Evolutionary conservation across 2,113 vertebrate species (phyloP).

Genomic region (Hystrix brachyura): DNA sequence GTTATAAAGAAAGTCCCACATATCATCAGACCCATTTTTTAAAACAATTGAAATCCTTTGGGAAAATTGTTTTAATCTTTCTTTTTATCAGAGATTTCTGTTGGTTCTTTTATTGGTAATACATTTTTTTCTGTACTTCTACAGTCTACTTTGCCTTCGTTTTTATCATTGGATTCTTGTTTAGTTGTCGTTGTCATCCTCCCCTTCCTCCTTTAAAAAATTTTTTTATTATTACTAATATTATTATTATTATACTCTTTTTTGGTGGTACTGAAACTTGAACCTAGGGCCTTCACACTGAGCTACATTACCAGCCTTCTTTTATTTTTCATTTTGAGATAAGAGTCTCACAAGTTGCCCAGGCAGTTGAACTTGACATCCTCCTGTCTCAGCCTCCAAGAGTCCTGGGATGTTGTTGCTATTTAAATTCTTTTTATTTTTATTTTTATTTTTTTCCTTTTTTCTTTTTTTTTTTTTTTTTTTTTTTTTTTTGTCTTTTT

Average conservation of each 20-base stretch:
- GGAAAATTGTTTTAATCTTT: constrained; percentile 85
- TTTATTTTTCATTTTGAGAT: background rate
- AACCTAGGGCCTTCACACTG: background rate
- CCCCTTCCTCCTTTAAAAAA: background rate
- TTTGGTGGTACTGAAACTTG: background rate
- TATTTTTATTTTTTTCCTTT: too few relatives aligned
- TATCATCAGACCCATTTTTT: background rate
- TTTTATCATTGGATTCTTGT: constrained; percentile 74
- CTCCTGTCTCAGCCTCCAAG: background rate
- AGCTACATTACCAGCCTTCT: background rate
- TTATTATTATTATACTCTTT: background rate
- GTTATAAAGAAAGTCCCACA: background rate
- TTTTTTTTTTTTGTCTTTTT: background rate
- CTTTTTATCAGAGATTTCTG: constrained; percentile 68
- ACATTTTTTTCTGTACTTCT: constrained; percentile 80
- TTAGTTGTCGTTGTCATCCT: constrained; percentile 67
- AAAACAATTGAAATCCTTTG: background rate
- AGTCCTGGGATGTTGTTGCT: background rate
- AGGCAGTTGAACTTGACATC: background rate
- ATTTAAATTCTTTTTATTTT: too few relatives aligned
- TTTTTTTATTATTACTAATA: too few relatives aligned
- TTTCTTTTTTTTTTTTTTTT: too few relatives aligned
- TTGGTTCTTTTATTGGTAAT: constrained; percentile 74
- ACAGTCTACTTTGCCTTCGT: constrained; percentile 70
- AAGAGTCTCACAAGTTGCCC: background rate